Evolutionary conservation across 1,140 invertebrate species (phyloP), one percentile per base, ranked within the genome.

Genomic region (Trichonephila inaurata): DNA sequence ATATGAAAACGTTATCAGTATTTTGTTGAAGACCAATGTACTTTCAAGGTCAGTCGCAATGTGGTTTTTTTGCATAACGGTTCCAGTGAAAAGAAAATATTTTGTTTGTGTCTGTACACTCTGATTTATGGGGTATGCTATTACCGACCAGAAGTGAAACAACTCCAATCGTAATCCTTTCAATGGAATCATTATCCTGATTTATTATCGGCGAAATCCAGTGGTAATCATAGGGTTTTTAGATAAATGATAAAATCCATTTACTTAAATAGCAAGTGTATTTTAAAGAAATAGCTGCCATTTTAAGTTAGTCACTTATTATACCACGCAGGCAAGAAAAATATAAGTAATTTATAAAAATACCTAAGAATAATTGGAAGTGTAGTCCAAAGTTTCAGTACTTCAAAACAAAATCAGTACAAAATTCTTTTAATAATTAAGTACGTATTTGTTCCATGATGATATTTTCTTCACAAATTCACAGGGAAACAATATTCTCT

Each of bases 131-230:
- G 14, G 6, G 14, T 7, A 28, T 18, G 44, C 24, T 58, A 83
- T 16, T n/a, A 58, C 24, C 81, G 4, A 4, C 14, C 21, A 12
- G 58, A 60, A 83, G 44, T 58, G 82, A 83, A 83, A 60, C 28
- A 18, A 24, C 40, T 51, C 1, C 19, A 83, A 44, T 58, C n/a
- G 51, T 58, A 83, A 58, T 58, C 19, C 28, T 51, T 83, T 83
- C 82, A 60, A 60, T 83, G 44, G 82, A 83, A 83, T 40, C 51
- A 51, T 83, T 60, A 83, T 83, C 82, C 51, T 58, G 82, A 83
- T 83, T 83, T 83, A 83, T 83, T 58, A 28, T 58, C 51, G 5
- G 66, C 6, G 2, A 4, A 21, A 21, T n/a, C 19, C 40, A 58
- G n/a, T 83, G 7, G 7, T 83, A 83, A 83, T 83, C 44, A 83